Percentiles rank a stretch among this genome's conserved stretches.
phyloP scores from a whole-genome alignment of 1,140 invertebrate species.

The Pollicipes pollicipes region DNA sequence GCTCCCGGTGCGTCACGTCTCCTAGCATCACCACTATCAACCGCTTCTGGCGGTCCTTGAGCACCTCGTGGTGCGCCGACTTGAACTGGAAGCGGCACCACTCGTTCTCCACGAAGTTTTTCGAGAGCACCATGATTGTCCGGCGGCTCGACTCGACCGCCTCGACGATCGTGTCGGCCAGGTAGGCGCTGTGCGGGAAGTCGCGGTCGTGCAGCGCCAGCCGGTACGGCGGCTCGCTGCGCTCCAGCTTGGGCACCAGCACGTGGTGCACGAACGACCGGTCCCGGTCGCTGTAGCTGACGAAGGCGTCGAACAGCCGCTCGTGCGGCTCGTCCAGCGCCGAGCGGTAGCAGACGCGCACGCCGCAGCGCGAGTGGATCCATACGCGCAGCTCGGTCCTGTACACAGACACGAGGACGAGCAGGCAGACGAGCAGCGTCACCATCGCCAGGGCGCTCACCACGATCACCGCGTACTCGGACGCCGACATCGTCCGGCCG shows the following conservation, averaged over 20 bases:
- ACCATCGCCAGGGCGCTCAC: conserved; percentile 41
- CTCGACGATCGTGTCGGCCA: conserved; percentile 72
- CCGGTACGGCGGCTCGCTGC: conserved; percentile 41
- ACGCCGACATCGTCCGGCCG: no score
- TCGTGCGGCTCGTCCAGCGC: conserved; percentile 23
- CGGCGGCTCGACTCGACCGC: conserved; percentile 73
- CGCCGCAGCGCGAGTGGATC: conserved; percentile 29
- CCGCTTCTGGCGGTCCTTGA: conserved; percentile 51
- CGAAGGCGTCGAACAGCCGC: conserved; percentile 79
- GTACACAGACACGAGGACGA: conserved; percentile 33
- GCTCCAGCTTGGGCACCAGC: conserved; percentile 64
- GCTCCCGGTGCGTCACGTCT: conserved; percentile 59
- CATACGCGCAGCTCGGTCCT: conserved; percentile 30
- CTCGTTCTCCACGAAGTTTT: conserved; percentile 82
- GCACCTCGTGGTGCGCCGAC: conserved; percentile 70
- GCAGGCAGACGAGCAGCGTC: conserved; percentile 25
- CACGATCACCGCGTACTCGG: conserved; percentile 42
- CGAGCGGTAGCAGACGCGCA: conserved; percentile 46
- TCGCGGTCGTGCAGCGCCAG: conserved; percentile 29
- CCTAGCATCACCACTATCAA: conserved; percentile 71
- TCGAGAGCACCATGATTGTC: conserved; percentile 74
- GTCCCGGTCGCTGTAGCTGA: conserved; percentile 81
- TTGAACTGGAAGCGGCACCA: conserved; percentile 88
- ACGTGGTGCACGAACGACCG: conserved; percentile 70
- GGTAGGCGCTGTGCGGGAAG: conserved; percentile 43